Evolutionary conservation across 2,113 vertebrate genomes (phyloP), one percentile per base, ranked within the genome.

Genomic region (Irena cyanogastra): DNA sequence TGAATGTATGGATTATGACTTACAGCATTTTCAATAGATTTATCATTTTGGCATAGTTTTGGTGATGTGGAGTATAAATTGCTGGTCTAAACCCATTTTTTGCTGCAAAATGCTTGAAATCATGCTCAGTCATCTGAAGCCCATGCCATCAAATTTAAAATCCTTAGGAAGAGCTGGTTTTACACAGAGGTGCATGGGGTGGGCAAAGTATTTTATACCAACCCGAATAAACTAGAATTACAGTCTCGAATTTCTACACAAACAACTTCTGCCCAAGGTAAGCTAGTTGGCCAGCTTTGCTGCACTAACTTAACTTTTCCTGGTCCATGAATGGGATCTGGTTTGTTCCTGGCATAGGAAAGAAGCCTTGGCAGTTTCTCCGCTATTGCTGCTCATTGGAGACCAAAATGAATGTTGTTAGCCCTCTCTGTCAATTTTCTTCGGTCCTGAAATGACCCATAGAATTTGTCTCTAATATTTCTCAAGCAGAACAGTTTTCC

Each of bases 231-330:
- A 66, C 78, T 41, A 70, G 63, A 94, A 45, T 49, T 57, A 18
- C 21, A 63, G 47, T 68, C 56, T 60, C 64, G 72, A 70, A 20
- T 49, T 77, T 63, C 49, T 77, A 31, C 45, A n/a, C 53, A 82
- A 70, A 16, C 27, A 45, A 24, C 53, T 74, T 72, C 39, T 88
- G 86, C 80, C 64, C 72, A 68, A 78, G 47, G 69, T 87, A 65
- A 94, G 45, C 8, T 71, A 45, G 11, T 45, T 95, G 80, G 77
- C 72, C 0, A 2, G 7, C 23, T 78, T 64, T 94, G 52, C 41
- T 54, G 9, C 12, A 24, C 56, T 94, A 89, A 91, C 61, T 84
- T 89, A 92, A 87, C 69, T 96, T 96, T 95, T 96, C 91, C 93
- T 89, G 21, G 37, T 64, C 56, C 49, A 12, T 44, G 53, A 91